Base-by-base conservation (phyloP, 1,140 invertebrate species). In the Megalonaias nervosa region DNA sequence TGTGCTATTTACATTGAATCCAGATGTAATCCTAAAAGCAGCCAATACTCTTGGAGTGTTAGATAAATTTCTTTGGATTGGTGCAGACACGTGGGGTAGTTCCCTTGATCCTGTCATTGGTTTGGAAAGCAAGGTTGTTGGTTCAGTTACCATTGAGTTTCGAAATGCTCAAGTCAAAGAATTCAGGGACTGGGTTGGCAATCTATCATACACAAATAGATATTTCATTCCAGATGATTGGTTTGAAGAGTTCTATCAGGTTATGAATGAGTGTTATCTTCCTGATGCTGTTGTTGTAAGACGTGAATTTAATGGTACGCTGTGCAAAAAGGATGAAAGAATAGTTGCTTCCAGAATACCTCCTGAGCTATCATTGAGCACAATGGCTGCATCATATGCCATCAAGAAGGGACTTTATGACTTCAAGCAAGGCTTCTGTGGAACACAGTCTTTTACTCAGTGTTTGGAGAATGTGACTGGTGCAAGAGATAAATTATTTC, bases 121-220 rank as follows among this genome's bases (percentile, higher is more conserved):
- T 0, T 82, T 94, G 11, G 94, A 95, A 83, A 92, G 93, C 2
- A 93, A 94, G 19, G 94, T 95, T 0, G 93, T 94, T 75, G 94
- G 95, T 0, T 94, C 95, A 2, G 94, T 95, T 66, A 95, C 95
- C 0, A 93, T 95, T 12, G 94, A 94, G 82, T 88, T 95, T 0
- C 75, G 86, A 69, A 83, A 68, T 65, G 76, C 81, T 61, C 90
- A 91, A 3, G 87, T 95, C 86, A 93, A 78, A 31, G 81, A 79
- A n/a, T 90, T 90, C 67, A 79, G 74, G 12, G 72, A 84, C 3
- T 90, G 86, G 75, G 71, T 90, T 15, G 81, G 81, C 4, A 81
- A 80, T 17, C 48, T 91, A 38, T 86, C 79, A 0, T 83, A 87
- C 21, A 80, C 71, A 16, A 87, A 88, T 16, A 86, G 87, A 57